A percentile compares a stretch with the other conserved stretches of the same genome.
Conservation (phyloP, 2,888 invertebrate species). For the Falcaria lacertinaria region DNA sequence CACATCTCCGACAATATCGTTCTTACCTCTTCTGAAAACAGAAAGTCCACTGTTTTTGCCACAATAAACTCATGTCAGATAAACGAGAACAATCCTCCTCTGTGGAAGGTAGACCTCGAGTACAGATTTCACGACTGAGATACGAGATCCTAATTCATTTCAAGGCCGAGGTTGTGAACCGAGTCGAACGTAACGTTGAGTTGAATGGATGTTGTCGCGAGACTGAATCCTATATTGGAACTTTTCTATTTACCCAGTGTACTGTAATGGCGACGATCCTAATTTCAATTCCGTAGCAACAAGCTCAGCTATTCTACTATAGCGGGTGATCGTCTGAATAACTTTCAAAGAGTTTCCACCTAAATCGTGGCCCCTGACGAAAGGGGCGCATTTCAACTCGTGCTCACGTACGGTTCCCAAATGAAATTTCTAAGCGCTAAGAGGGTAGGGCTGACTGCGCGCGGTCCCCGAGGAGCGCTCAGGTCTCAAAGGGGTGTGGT, state of each 20-base stretch:
- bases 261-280: slow-evolving; percentile 46
- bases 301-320: slow-evolving; percentile 49
- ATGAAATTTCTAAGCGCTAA: slow-evolving; percentile 69
- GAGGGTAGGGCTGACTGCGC: slow-evolving; percentile 39
- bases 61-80: slow-evolving; percentile 37
- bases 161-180: slow-evolving; percentile 34
- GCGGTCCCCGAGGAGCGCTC: slow-evolving; percentile 38
- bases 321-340: slow-evolving; percentile 45
- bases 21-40: slow-evolving; percentile 34
- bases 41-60: slow-evolving; percentile 44
- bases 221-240: slow-evolving; percentile 50
- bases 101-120: slow-evolving; percentile 26
- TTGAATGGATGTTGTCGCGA: slow-evolving; percentile 30
- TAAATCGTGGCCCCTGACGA: slow-evolving; percentile 49
- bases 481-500: no score
- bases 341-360: slow-evolving; percentile 52
- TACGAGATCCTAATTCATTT: slow-evolving; percentile 31
- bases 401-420: slow-evolving; percentile 66
- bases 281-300: slow-evolving; percentile 68
- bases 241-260: slow-evolving; percentile 55
- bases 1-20: slow-evolving; percentile 23
- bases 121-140: slow-evolving; percentile 25
- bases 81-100: slow-evolving; percentile 37
- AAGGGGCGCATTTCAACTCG: slow-evolving; percentile 59
- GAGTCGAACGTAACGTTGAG: slow-evolving; percentile 13